Percentiles rank a stretch among this genome's conserved stretches.
Conservation (phyloP, 2,888 invertebrate species). For the Pristionchus japonicus region DNA sequence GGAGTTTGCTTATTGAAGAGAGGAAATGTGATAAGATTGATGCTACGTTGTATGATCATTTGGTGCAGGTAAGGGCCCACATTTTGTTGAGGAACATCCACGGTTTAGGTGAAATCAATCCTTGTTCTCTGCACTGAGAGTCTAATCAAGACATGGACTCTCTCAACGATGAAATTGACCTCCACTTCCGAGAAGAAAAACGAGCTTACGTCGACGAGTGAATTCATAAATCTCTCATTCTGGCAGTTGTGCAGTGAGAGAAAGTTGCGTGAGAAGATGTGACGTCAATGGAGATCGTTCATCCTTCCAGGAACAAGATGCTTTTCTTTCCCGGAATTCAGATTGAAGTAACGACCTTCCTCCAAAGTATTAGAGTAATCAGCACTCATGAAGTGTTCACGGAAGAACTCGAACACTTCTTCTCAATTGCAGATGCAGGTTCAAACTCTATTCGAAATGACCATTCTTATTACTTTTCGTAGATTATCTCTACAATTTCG, state of each 20-base stretch:
- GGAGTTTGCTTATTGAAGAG: conserved; percentile 19
- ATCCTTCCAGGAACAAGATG: conserved; percentile 54
- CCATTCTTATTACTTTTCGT: no score
- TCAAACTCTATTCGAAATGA: no score
- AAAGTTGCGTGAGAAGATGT: conserved; percentile 38
- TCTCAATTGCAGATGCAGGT: conserved; percentile 47
- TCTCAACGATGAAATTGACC: conserved; percentile 51
- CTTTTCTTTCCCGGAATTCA: conserved; percentile 62
- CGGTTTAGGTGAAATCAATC: conserved; percentile 47
- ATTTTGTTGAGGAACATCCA: background rate
- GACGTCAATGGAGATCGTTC: background rate
- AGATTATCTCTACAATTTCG: conserved; percentile 52
- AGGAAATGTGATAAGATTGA: conserved; percentile 37
- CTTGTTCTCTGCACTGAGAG: conserved; percentile 47
- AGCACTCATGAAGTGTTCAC: conserved; percentile 50
- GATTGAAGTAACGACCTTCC: conserved; percentile 59
- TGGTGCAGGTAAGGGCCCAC: background rate
- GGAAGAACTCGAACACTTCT: conserved; percentile 48
- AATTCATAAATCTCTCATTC: conserved; percentile 55
- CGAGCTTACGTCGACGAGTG: conserved; percentile 52
- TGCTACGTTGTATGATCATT: background rate
- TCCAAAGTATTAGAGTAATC: conserved; percentile 55
- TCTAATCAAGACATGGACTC: conserved; percentile 53
- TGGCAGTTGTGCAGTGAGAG: conserved; percentile 57
- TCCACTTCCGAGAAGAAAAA: conserved; percentile 52